Base-by-base conservation (phyloP, 2,797 vertebrate species). In the Sebastes cheni region DNA sequence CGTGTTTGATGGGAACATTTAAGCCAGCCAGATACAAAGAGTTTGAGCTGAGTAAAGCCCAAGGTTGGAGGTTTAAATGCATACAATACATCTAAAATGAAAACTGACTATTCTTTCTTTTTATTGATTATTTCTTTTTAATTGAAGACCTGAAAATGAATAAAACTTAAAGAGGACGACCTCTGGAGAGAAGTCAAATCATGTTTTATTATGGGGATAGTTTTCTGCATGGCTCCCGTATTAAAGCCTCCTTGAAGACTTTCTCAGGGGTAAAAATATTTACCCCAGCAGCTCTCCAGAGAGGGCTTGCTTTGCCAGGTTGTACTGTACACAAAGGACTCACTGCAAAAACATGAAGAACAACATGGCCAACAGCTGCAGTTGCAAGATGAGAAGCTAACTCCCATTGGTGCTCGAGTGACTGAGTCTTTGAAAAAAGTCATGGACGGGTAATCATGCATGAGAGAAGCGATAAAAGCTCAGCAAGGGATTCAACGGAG, bases 361-460 rank as follows among this genome's bases (percentile, higher is more conserved):
- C 42, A 75, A 59, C 56, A 74, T 8, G 39, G 25, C 46, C 70
- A 72, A 76, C 32, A 81, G 39, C 70, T 60, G 72, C 27, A 70
- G 27, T 14, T 42, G n/a, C 32, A 58, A 86, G 27, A 83, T 77
- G 77, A 75, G 30, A 69, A 56, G 46, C n/a, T 5, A 64, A 73
- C 62, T 83, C 80, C 77, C 75, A 66, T 66, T 68, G 62, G 72
- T 58, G 65, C 62, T 69, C 18, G 5, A 76, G 29, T 59, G 70
- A 80, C 52, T 20, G 27, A 75, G 56, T 67, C 67, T 86, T 67
- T 81, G 67, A 79, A 82, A 83, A 42, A 46, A 46, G 72, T 79
- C 58, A 79, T 32, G 75, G 77, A 72, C 60, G 62, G 79, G 77
- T 86, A 85, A 82, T 77, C 67, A 78, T 65, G 80, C 80, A 77